Conservation (phyloP, 2,113 vertebrate genomes). For the Neofelis nebulosa region DNA sequence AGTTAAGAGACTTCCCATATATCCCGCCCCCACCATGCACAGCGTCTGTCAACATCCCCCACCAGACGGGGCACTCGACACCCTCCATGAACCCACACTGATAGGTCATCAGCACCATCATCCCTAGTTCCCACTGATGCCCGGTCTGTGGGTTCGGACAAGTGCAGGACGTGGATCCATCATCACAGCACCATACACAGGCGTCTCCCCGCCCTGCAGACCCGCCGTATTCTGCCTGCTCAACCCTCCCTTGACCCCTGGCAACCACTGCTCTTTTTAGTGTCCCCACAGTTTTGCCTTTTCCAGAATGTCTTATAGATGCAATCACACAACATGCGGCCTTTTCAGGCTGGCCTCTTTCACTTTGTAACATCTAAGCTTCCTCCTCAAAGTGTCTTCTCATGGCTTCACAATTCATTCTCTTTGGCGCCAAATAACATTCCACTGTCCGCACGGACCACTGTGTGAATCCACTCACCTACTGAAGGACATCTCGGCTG, state of each 20-base stretch:
- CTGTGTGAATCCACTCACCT: too few species aligned
- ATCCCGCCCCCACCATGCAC: background rate
- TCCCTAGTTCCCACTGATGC: accelerated
- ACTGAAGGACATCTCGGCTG: background rate
- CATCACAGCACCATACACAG: too few species aligned
- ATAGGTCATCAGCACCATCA: background rate
- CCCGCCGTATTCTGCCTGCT: background rate
- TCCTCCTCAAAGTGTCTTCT: background rate
- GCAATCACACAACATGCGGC: accelerated
- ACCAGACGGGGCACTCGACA: background rate
- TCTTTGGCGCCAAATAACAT: background rate
- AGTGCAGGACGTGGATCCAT: background rate
- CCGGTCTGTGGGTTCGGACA: background rate
- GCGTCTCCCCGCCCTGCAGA: accelerated
- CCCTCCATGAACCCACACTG: accelerated
- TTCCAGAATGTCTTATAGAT: background rate
- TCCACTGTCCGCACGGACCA: accelerated
- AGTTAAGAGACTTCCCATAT: background rate
- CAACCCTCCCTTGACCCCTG: accelerated
- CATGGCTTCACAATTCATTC: accelerated
- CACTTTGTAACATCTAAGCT: accelerated
- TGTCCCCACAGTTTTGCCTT: background rate
- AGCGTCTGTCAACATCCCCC: accelerated
- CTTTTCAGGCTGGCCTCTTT: background rate
- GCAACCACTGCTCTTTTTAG: background rate